A percentile compares a stretch with the other conserved stretches of the same genome.
Evolutionary conservation across 2,797 vertebrate species (phyloP).

Genomic region (Pangasius sanitwongsei): DNA sequence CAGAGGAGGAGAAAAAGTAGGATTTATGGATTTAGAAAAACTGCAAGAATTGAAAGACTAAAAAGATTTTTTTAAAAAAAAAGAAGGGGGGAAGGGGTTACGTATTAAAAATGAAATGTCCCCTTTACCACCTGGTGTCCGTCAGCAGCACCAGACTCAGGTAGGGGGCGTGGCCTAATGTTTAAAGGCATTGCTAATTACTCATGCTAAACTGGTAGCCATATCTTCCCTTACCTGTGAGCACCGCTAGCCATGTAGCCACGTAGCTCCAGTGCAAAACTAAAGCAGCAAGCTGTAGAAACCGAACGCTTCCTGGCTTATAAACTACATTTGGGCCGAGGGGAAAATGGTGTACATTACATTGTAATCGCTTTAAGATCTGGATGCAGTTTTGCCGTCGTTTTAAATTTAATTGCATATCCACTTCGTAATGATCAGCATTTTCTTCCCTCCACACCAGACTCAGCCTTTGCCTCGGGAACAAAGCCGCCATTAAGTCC

Average conservation of each 20-base stretch:
- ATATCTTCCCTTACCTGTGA: not conserved
- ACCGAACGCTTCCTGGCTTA: not conserved
- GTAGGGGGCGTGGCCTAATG: not conserved
- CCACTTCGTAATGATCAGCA: not conserved
- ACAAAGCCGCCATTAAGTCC: constrained; percentile 15
- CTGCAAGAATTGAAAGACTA: not conserved
- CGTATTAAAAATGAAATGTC: not conserved
- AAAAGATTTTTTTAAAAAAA: not conserved
- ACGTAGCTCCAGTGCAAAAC: not conserved
- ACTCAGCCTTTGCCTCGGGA: constrained; percentile 5
- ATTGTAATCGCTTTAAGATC: not conserved
- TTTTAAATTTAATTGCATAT: constrained; percentile 3
- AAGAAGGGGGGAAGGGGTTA: not conserved
- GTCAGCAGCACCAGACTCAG: not conserved
- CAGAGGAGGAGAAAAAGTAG: constrained; percentile 13
- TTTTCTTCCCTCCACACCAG: constrained; percentile 7
- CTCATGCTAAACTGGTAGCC: not conserved
- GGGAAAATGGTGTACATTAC: not conserved
- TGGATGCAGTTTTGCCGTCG: not conserved
- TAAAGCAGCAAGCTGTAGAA: not conserved
- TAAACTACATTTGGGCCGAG: too few relatives aligned
- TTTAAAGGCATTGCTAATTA: not conserved
- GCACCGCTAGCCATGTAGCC: not conserved
- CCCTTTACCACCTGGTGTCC: not conserved
- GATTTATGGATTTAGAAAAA: not conserved